Base-by-base conservation (phyloP, 2,113 vertebrate species). In the Cyprinodon brontotheroides region DNA sequence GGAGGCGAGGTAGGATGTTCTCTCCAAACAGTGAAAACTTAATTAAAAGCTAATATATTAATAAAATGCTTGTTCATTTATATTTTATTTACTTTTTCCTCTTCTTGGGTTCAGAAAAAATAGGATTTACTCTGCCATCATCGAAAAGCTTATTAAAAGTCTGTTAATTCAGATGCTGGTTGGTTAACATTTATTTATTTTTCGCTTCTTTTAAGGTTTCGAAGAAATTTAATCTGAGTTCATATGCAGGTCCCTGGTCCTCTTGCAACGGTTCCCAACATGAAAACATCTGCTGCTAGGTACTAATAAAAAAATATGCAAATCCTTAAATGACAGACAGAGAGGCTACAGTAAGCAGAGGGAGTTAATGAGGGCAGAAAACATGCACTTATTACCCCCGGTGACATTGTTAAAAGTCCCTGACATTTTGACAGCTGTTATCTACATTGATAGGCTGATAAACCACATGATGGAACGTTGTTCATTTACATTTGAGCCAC, bases 371-470 rank as follows among this genome's bases (percentile, higher is more conserved):
- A 62, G n/a, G 60, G 70, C 1, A 29, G 29, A 29, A 20, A 43
- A 77, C n/a, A 60, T 7, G 39, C 4, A 11, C 48, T 74, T 8
- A 60, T 40, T 4, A 38, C 39, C 74, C 48, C 61, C 47, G 66
- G 66, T 68, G 0, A 68, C 78, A 75, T 61, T 74, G 66, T 66
- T n/a, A 68, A 29, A 29, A 71, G 50, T 64, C 39, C 36, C 12
- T 43, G 66, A 70, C 65, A 67, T 57, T 70, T 70, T 13, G 37
- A 72, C 43, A 62, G 75, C 69, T 22, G 7, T 11, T 9, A 43
- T 66, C 74, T 61, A 1, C 77, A 79, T 77, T 79, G 81, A 84
- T n/a, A 6, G 41, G 40, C 61, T 74, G 83, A 70, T 76, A 70
- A n/a, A 77, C 82, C 41, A 76, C 45, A 67, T 2, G 37, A 57